A percentile compares a stretch with the other conserved stretches of the same genome.
Evolutionary conservation across 2,797 vertebrate genomes (phyloP).

Genomic region (Podarcis siculus): DNA sequence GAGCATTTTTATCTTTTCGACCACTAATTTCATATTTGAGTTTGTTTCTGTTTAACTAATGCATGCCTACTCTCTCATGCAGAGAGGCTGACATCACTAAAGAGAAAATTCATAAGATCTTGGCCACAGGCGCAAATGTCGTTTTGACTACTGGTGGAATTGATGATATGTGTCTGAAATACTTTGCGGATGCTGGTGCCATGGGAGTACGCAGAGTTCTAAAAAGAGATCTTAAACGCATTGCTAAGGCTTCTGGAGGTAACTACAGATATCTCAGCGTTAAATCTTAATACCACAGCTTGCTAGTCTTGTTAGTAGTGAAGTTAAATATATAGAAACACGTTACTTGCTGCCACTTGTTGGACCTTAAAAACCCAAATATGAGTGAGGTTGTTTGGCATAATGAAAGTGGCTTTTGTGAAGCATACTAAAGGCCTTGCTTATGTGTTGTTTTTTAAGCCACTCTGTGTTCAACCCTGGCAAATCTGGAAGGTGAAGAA

Average conservation of each 20-base stretch:
- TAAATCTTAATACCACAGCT: neutral
- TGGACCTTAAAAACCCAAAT: neutral
- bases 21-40: neutral
- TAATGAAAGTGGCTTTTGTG: neutral
- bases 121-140: constrained; percentile 92
- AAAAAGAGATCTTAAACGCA: constrained; percentile 93
- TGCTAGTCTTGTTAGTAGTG: neutral
- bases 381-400: neutral
- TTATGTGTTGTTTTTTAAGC: constrained; percentile 78
- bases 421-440: neutral
- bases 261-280: constrained; percentile 4
- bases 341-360: neutral
- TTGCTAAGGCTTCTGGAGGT: constrained; percentile 97
- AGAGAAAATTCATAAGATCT: constrained; percentile 96
- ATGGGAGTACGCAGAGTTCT: constrained; percentile 96
- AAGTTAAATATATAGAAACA: neutral
- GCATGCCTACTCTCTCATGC: neutral
- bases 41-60: neutral
- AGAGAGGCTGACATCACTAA: constrained; percentile 98
- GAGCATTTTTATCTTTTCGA: neutral
- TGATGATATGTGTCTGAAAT: constrained; percentile 98
- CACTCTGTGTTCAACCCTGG: constrained; percentile 89
- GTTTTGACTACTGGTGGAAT: constrained; percentile 95
- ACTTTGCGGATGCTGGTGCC: constrained; percentile 93
- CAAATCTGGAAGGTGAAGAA: constrained; percentile 97